phyloP scores from a whole-genome alignment of 2,888 invertebrate species.

The Aradus depressus region DNA sequence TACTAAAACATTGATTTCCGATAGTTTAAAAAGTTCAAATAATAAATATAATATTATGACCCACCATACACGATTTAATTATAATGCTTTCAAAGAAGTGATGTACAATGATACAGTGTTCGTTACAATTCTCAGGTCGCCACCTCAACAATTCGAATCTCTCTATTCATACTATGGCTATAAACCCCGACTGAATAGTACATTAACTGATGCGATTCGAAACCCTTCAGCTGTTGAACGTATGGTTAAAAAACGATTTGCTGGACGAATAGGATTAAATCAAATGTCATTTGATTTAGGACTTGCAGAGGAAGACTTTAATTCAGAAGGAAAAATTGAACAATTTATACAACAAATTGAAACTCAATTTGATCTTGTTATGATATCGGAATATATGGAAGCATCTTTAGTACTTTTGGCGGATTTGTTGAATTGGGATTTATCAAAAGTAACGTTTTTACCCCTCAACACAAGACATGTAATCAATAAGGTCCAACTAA shows the following conservation, averaged over 20 bases:
- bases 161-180: constrained; percentile 28
- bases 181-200: constrained; percentile 17
- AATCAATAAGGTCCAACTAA: constrained; percentile 16
- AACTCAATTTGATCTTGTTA: constrained; percentile 30
- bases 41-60: constrained; percentile 30
- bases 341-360: constrained; percentile 29
- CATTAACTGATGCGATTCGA: constrained; percentile 16
- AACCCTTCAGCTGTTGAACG: background rate
- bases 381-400: constrained; percentile 32
- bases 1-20: constrained; percentile 21
- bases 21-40: constrained; percentile 16
- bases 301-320: constrained; percentile 18
- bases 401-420: constrained; percentile 30
- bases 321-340: constrained; percentile 17
- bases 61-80: constrained; percentile 28
- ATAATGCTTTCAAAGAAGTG: constrained; percentile 25
- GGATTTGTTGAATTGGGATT: constrained; percentile 31
- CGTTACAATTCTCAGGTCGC: constrained; percentile 29
- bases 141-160: constrained; percentile 28
- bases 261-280: constrained; percentile 27
- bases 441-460: constrained; percentile 27
- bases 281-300: constrained; percentile 32
- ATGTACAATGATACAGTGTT: constrained; percentile 27
- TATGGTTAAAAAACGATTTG: constrained; percentile 16
- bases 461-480: constrained; percentile 25